These are phyloP conservation scores for Sebastes glaucus DNA, from an alignment of 2,797 vertebrate species.

Conservation along the genomic window DNA sequence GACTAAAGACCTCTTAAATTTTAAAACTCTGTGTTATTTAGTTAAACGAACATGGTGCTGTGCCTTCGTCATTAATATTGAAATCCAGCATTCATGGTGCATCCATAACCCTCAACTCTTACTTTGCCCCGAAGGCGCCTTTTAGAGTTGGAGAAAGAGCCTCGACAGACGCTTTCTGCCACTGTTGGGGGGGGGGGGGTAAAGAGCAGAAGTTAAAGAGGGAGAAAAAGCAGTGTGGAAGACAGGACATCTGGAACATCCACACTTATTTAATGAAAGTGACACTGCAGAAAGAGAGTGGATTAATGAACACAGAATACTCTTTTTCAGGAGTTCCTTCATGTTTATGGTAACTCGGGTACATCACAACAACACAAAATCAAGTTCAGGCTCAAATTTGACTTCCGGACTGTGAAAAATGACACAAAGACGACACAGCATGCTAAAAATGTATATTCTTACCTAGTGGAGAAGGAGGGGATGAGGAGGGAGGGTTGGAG, in stretches of 20 bases:
- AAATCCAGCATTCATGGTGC: background rate
- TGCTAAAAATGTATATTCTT: constrained; percentile 63
- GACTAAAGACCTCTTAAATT: background rate
- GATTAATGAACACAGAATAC: background rate
- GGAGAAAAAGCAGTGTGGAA: constrained; percentile 5
- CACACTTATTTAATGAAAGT: background rate
- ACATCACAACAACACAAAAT: background rate
- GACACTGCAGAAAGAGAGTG: background rate
- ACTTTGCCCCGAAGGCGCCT: constrained; percentile 68
- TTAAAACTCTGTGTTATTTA: background rate
- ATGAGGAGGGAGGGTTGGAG: constrained; percentile 82
- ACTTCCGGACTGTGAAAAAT: background rate
- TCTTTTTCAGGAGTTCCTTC: background rate
- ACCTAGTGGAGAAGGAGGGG: constrained; percentile 84
- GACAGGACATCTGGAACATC: constrained; percentile 4
- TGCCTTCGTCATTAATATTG: background rate
- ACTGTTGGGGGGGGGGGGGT: constrained; percentile 25
- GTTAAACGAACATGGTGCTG: background rate
- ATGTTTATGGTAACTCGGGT: background rate
- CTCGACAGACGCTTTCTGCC: constrained; percentile 64
- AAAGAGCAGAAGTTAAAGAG: constrained; percentile 28
- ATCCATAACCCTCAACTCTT: constrained; percentile 45
- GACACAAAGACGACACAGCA: background rate
- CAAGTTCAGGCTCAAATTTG: background rate
- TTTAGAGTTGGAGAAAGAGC: constrained; percentile 76